A percentile compares a stretch with the other conserved stretches of the same genome.
Evolutionary conservation across 2,797 vertebrate species (phyloP).

Genomic region (Toxotes lorentzi): DNA sequence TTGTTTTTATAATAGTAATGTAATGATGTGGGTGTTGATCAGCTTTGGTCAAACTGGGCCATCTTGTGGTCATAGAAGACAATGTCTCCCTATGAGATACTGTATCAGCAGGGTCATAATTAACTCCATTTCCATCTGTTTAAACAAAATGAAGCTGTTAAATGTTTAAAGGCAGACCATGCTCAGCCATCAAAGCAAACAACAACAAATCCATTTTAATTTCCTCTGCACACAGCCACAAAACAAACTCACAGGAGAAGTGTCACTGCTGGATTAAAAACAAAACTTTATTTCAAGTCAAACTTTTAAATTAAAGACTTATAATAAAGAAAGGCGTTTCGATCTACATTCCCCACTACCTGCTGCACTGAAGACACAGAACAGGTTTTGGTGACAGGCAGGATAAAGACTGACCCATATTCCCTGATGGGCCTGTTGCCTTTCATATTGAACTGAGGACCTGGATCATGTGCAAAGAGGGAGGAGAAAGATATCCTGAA

Average conservation of each 20-base stretch:
- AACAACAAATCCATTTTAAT: not conserved
- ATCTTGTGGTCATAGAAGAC: constrained; percentile 54
- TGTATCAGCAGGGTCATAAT: not conserved
- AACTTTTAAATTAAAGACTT: constrained; percentile 51
- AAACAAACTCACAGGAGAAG: constrained; percentile 1
- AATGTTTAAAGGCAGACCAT: constrained; percentile 4
- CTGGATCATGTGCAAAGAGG: constrained; percentile 37
- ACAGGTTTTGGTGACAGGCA: constrained; percentile 66
- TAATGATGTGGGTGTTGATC: not conserved
- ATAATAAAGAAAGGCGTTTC: constrained; percentile 18
- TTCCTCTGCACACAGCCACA: not conserved
- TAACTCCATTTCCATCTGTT: not conserved
- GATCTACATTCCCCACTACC: constrained; percentile 14
- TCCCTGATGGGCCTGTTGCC: constrained; percentile 43
- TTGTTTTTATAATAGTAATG: not conserved
- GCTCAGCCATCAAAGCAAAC: not conserved
- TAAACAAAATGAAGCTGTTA: not conserved
- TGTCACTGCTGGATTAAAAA: constrained; percentile 38
- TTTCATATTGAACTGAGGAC: constrained; percentile 49
- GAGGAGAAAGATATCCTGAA: constrained; percentile 31
- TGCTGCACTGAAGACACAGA: constrained; percentile 36
- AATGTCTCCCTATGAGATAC: not conserved
- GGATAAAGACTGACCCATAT: constrained; percentile 48
- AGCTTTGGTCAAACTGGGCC: constrained; percentile 46
- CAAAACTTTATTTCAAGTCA: constrained; percentile 63